Evolutionary conservation across 2,797 vertebrate species (phyloP).

Genomic region (Paratrypauchen microcephalus): DNA sequence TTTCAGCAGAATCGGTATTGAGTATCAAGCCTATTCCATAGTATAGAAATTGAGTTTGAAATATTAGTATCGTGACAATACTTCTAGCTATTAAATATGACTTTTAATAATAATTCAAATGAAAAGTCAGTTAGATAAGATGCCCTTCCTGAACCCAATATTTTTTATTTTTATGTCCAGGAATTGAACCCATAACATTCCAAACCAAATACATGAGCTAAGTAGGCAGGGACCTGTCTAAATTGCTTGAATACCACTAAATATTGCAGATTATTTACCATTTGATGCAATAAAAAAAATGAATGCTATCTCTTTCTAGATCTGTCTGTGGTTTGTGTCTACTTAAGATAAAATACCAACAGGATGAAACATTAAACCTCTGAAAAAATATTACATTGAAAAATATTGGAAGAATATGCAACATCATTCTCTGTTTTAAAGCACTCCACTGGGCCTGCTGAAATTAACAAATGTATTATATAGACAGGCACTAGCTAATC

Average conservation of each 20-base stretch:
- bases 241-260: neutral
- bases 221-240: neutral
- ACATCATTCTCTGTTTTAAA: neutral
- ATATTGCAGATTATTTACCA: neutral
- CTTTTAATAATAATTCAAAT: too few relatives aligned
- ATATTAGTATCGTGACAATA: too few relatives aligned
- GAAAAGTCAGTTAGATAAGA: too few relatives aligned
- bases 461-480: neutral
- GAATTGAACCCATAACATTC: neutral
- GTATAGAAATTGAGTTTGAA: too few relatives aligned
- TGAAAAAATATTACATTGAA: neutral
- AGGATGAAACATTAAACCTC: neutral
- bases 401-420: neutral
- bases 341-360: conserved; percentile 6
- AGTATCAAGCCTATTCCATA: too few relatives aligned
- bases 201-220: neutral
- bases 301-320: neutral
- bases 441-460: neutral
- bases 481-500: neutral
- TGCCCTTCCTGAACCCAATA: neutral
- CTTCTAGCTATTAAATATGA: too few relatives aligned
- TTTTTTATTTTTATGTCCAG: neutral
- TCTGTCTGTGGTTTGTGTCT: neutral
- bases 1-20: too few relatives aligned
- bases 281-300: neutral